A percentile compares a stretch with the other conserved stretches of the same genome.
Evolutionary conservation across 2,113 vertebrate species (phyloP).

Genomic region (Pachycephala philippinensis): DNA sequence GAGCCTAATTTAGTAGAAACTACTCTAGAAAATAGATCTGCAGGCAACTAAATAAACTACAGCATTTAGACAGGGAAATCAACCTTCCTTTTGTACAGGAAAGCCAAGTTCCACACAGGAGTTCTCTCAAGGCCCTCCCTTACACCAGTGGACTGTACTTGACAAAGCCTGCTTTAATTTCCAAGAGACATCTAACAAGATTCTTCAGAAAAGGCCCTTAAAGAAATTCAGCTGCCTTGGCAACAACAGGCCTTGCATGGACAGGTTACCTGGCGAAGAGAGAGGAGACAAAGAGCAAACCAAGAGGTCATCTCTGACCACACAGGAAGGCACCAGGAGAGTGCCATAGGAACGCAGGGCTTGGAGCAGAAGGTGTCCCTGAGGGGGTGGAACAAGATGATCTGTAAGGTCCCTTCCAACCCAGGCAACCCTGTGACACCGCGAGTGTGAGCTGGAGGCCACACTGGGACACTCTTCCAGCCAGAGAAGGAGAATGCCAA

Average conservation of each 20-base stretch:
- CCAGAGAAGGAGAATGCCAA: not conserved
- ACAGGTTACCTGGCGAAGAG: not conserved
- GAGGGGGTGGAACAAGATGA: accelerated
- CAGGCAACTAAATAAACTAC: not conserved
- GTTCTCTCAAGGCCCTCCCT: not conserved
- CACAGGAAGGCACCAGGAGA: not conserved
- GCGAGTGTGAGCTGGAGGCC: accelerated
- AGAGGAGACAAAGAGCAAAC: not conserved
- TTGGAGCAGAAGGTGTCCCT: no score
- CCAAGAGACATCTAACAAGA: not conserved
- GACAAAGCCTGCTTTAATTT: not conserved
- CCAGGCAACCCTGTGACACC: not conserved
- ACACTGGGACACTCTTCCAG: not conserved
- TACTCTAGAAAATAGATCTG: not conserved
- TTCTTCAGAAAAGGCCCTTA: not conserved
- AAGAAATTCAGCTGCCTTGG: not conserved
- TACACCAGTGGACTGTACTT: not conserved
- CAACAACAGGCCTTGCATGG: not conserved
- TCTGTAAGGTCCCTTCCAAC: not conserved
- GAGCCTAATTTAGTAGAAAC: not conserved
- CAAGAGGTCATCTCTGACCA: not conserved
- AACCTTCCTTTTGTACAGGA: not conserved
- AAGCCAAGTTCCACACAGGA: not conserved
- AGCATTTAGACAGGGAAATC: not conserved
- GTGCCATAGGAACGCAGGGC: not conserved